Evolutionary conservation across 2,113 vertebrate genomes (phyloP).

Genomic region (Globicephala melas): DNA sequence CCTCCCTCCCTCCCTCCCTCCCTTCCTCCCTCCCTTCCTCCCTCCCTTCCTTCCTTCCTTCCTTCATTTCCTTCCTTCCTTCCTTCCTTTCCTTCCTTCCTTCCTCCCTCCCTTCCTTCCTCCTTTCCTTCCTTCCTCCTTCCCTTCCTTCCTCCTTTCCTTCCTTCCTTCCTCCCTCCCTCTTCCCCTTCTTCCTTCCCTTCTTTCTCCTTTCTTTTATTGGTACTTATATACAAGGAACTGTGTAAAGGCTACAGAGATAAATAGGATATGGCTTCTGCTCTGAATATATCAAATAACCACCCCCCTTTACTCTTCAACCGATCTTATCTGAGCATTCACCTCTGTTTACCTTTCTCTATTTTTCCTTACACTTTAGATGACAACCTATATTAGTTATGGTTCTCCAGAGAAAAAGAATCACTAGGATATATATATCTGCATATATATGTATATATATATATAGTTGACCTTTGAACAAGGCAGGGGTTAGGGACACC

Average conservation of each 20-base stretch:
- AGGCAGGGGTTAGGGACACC: neutral
- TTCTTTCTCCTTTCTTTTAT: neutral
- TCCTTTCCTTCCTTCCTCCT: fast-evolving
- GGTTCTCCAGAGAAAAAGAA: neutral
- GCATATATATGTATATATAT: neutral
- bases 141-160: fast-evolving
- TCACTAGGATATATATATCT: neutral
- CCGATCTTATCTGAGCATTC: neutral
- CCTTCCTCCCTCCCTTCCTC: fast-evolving
- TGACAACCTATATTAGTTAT: neutral
- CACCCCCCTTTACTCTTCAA: neutral
- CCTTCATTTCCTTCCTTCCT: too few relatives aligned
- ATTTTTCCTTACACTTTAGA: neutral
- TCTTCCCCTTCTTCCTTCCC: too few relatives aligned
- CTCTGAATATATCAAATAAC: neutral
- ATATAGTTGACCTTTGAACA: neutral
- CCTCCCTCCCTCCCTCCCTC: fast-evolving
- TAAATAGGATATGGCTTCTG: neutral
- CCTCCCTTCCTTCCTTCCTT: fast-evolving
- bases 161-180: neutral
- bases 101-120: fast-evolving
- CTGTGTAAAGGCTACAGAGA: neutral
- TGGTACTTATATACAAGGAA: neutral
- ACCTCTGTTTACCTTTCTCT: neutral
- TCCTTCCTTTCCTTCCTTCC: fast-evolving